Conservation (phyloP, 1,140 invertebrate genomes). For the Pantala flavescens region DNA sequence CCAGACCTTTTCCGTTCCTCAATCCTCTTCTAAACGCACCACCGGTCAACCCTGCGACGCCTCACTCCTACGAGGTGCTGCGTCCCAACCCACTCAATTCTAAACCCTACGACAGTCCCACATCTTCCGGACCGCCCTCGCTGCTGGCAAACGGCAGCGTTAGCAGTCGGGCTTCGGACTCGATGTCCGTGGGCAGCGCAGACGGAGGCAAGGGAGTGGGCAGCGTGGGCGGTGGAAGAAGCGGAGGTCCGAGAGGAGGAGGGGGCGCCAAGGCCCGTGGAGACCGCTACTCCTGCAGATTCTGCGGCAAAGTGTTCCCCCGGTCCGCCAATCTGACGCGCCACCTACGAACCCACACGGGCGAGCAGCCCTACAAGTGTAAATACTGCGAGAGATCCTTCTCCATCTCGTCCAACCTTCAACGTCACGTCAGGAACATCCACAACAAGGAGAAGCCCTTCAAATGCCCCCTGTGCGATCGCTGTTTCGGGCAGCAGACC, state of each 20-base stretch:
- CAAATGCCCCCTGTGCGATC: conserved; percentile 72
- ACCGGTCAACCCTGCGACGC: conserved; percentile 36
- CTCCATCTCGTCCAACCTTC: conserved; percentile 96
- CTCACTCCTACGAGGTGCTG: neutral
- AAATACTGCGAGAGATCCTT: conserved; percentile 97
- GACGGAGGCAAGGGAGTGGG: conserved; percentile 27
- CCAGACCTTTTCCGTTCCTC: conserved; percentile 22
- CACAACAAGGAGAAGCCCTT: conserved; percentile 95
- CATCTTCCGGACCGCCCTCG: conserved; percentile 24
- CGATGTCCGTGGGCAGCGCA: conserved; percentile 16
- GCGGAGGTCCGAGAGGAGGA: conserved; percentile 24
- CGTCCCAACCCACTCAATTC: neutral
- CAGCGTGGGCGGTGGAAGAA: conserved; percentile 32
- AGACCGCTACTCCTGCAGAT: conserved; percentile 95
- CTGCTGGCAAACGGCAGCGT: conserved; percentile 26
- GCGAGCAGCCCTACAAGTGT: conserved; percentile 96
- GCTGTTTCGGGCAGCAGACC: conserved; percentile 96
- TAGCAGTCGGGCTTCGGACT: conserved; percentile 31
- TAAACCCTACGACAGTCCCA: conserved; percentile 24
- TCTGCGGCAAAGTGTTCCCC: conserved; percentile 96
- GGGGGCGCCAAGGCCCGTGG: conserved; percentile 50
- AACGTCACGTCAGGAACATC: conserved; percentile 97
- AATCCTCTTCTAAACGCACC: conserved; percentile 26
- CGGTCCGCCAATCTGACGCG: conserved; percentile 95
- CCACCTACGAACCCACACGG: conserved; percentile 94